These are phyloP conservation scores for Propithecus coquereli DNA, from an alignment of 2,113 vertebrate genomes.

Conservation along the genomic window DNA sequence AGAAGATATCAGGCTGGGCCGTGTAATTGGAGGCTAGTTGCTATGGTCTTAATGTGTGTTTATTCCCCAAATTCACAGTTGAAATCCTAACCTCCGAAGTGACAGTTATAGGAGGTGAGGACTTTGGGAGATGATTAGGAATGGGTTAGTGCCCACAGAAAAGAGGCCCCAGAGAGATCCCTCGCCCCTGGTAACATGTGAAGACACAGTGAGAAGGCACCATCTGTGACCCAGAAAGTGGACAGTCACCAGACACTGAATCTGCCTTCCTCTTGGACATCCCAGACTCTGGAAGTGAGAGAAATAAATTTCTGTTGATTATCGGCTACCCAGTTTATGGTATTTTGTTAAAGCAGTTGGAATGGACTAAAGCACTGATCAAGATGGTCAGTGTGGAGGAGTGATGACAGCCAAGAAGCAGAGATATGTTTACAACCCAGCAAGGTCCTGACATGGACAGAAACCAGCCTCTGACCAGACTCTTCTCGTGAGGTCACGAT, in stretches of 20 bases:
- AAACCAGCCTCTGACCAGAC: neutral
- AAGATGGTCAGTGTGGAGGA: neutral
- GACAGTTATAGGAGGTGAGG: neutral
- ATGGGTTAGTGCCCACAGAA: neutral
- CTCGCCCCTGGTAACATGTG: neutral
- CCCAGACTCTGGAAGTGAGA: neutral
- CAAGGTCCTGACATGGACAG: too few relatives aligned
- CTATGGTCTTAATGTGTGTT: neutral
- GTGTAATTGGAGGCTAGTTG: neutral
- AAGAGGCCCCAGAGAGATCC: too few relatives aligned
- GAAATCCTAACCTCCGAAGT: neutral
- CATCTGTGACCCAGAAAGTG: neutral
- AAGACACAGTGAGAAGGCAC: neutral
- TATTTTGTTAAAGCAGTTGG: neutral
- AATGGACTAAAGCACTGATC: neutral
- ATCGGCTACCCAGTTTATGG: neutral
- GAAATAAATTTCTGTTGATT: neutral
- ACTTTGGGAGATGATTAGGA: neutral
- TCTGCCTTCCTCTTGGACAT: neutral
- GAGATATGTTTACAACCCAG: neutral
- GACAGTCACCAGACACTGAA: too few relatives aligned
- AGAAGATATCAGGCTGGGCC: neutral
- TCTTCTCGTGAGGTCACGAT: neutral
- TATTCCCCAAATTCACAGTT: neutral
- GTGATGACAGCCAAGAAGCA: neutral